A percentile compares a stretch with the other conserved stretches of the same genome.
phyloP scores from a whole-genome alignment of 2,888 invertebrate genomes.

The Cantharis nigra region DNA sequence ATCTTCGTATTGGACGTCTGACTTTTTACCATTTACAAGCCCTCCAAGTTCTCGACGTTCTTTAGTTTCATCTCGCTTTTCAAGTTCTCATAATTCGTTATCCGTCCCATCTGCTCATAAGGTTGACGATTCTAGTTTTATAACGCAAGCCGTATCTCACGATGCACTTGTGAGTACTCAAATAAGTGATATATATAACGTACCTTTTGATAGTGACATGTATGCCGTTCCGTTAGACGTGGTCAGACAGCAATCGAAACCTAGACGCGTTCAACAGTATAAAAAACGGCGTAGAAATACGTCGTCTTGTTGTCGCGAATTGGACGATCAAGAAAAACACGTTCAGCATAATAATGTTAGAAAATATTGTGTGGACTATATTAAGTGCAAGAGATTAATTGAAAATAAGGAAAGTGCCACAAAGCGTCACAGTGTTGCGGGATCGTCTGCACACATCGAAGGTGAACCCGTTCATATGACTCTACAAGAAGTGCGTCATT shows the following conservation, averaged over 20 bases:
- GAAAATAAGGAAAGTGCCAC: slow-evolving; percentile 46
- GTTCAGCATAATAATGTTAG: slow-evolving; percentile 22
- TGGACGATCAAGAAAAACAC: slow-evolving; percentile 38
- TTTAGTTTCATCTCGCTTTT: slow-evolving; percentile 75
- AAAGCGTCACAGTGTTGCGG: slow-evolving; percentile 70
- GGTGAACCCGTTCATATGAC: slow-evolving; percentile 84
- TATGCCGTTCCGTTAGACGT: slow-evolving; percentile 86
- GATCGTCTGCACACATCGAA: slow-evolving; percentile 65
- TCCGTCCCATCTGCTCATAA: slow-evolving; percentile 72
- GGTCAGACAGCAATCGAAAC: slow-evolving; percentile 64
- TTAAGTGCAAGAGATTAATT: slow-evolving; percentile 36
- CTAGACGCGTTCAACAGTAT: slow-evolving; percentile 56
- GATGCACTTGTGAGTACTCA: slow-evolving; percentile 78
- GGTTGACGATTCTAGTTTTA: slow-evolving; percentile 83
- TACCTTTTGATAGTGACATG: slow-evolving; percentile 86
- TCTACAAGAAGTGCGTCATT: slow-evolving; percentile 81
- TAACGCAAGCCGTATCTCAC: slow-evolving; percentile 87
- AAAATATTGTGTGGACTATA: slow-evolving; percentile 22
- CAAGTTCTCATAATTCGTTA: slow-evolving; percentile 84
- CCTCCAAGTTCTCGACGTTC: slow-evolving; percentile 79
- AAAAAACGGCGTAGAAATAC: slow-evolving; percentile 45
- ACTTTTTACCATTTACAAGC: slow-evolving; percentile 60
- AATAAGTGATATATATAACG: slow-evolving; percentile 85
- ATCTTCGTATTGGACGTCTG: slow-evolving; percentile 60
- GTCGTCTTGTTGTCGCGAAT: slow-evolving; percentile 57